A percentile compares a stretch with the other conserved stretches of the same genome.
phyloP scores from a whole-genome alignment of 2,797 vertebrate species.

The Hipposideros larvatus region DNA sequence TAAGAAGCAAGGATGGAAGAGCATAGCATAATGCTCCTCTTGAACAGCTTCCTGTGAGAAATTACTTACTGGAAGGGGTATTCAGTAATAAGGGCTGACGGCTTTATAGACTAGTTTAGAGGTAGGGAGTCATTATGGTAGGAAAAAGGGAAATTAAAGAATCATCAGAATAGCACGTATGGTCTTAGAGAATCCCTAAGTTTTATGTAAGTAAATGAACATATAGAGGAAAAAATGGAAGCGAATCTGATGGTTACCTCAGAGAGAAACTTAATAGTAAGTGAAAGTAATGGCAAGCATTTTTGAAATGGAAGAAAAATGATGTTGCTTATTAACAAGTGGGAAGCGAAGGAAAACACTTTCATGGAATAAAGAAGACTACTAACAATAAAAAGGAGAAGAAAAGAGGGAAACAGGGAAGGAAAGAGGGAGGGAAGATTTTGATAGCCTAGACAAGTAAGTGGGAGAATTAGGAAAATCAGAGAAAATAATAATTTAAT shows the following conservation, averaged over 20 bases:
- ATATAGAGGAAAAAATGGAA: not conserved
- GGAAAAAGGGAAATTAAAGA: conserved; percentile 35
- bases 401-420: not conserved
- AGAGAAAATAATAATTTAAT: conserved; percentile 22
- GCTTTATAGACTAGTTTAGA: conserved; percentile 30
- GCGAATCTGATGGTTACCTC: not conserved
- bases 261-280: conserved; percentile 44
- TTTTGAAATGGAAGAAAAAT: conserved; percentile 48
- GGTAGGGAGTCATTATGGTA: not conserved
- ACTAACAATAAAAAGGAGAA: not conserved
- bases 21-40: not conserved
- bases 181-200: not conserved
- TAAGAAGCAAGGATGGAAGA: not conserved
- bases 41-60: conserved; percentile 8
- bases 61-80: conserved; percentile 6
- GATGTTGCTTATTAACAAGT: conserved; percentile 29
- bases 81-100: not conserved
- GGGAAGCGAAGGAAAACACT: conserved; percentile 27
- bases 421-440: not conserved
- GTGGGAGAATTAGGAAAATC: not conserved
- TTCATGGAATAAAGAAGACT: conserved; percentile 15
- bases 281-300: not conserved
- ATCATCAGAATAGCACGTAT: not conserved
- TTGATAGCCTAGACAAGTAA: not conserved
- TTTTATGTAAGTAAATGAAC: not conserved